Evolutionary conservation across 1,140 invertebrate species (phyloP), one percentile per base, ranked within the genome.

Genomic region (Manduca sexta): DNA sequence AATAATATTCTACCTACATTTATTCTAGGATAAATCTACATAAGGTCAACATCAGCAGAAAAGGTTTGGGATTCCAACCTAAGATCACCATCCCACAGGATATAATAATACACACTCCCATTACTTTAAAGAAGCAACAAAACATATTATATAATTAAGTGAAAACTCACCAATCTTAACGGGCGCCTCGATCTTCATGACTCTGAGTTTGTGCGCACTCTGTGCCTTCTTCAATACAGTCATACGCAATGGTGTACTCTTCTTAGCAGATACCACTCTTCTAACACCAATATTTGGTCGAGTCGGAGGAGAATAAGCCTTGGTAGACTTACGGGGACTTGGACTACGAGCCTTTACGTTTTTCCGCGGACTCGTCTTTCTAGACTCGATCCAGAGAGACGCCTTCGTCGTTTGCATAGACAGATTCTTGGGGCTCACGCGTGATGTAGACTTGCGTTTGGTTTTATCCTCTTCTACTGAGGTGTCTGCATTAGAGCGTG

Each of bases 351-450:
- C n/a, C 11, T 35, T 35, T 5, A n/a, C 8, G 15, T 29, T 50
- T 21, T 49, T 56, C 8, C 60, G 38, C 1, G 64, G 60, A 11
- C 56, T 60, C n/a, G 51, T 43, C 53, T 70, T 70, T 4, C 74
- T 53, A 1, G 64, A 70, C 41, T 72, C 68, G 12, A 77, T 77
- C 74, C 74, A 77, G 15, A 69, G 56, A 12, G 55, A 53, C 0
- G 74, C 74, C 38, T 77, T 72, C 0, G 74, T 74, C 0, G 65
- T 55, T 12, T 56, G 55, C 26, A 57, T 2, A 15, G 49, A 5
- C 2, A 55, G 10, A 14, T 11, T 48, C 34, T 49, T 45, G n/a
- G 35, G 10, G 11, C 40, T 45, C 17, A 11, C 18, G 21, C 21
- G 21, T 0, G 21, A 26, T 2, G 3, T 8, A 14, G 53, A 39